These are phyloP conservation scores for Nudaria mundana DNA, from an alignment of 2,888 invertebrate species.

Conservation along the genomic window DNA sequence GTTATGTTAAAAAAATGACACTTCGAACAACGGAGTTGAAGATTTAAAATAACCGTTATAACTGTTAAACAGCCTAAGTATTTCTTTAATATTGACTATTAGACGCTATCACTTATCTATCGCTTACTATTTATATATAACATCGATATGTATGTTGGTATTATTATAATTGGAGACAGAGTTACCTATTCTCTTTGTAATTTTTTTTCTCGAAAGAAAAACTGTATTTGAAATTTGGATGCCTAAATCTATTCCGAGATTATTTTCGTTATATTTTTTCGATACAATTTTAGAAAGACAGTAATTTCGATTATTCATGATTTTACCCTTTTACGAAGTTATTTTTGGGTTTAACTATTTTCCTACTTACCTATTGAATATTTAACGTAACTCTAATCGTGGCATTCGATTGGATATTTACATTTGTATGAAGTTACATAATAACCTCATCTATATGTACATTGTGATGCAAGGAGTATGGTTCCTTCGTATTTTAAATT, in stretches of 20 bases:
- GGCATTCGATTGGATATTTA: slow-evolving; percentile 55
- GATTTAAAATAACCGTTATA: slow-evolving; percentile 38
- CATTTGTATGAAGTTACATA: slow-evolving; percentile 56
- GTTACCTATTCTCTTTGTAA: slow-evolving; percentile 38
- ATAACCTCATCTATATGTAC: slow-evolving; percentile 65
- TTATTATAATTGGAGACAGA: slow-evolving; percentile 63
- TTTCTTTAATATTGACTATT: slow-evolving; percentile 72
- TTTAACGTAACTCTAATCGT: slow-evolving; percentile 36
- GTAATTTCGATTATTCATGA: slow-evolving; percentile 66
- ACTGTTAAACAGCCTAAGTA: slow-evolving; percentile 75
- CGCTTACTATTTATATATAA: slow-evolving; percentile 72
- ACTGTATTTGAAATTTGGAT: slow-evolving; percentile 39
- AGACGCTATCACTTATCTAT: slow-evolving; percentile 54
- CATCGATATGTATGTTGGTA: slow-evolving; percentile 81
- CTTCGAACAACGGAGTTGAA: slow-evolving; percentile 29
- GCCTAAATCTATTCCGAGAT: slow-evolving; percentile 58
- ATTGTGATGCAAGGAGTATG: slow-evolving; percentile 77
- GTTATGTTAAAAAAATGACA: slow-evolving; percentile 30
- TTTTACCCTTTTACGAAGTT: slow-evolving; percentile 52
- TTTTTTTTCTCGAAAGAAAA: slow-evolving; percentile 46
- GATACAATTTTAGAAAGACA: slow-evolving; percentile 54
- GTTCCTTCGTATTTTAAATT: slow-evolving; percentile 76
- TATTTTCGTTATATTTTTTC: slow-evolving; percentile 53
- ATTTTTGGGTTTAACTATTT: slow-evolving; percentile 47
- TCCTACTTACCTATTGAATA: slow-evolving; percentile 46